Conservation (phyloP, 2,113 vertebrate genomes). For the Crypturellus undulatus region DNA sequence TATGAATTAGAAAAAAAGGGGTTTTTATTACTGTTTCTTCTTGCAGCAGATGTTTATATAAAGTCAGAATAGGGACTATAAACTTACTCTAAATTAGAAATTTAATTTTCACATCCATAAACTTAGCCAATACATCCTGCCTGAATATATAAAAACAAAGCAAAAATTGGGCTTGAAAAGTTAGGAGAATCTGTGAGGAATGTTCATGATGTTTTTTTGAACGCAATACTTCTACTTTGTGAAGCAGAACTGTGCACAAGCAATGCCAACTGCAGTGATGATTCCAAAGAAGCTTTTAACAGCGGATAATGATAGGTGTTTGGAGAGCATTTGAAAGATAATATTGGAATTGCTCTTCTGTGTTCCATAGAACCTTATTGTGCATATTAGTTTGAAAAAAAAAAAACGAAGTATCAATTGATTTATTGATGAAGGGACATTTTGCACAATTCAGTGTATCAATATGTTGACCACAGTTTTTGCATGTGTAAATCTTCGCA, state of each 20-base stretch:
- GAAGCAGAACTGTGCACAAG: neutral
- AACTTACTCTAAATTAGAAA: neutral
- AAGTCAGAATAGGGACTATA: neutral
- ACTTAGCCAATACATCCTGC: neutral
- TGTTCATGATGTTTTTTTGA: neutral
- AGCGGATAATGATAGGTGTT: neutral
- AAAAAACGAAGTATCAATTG: neutral
- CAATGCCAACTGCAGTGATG: neutral
- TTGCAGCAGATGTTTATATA: neutral
- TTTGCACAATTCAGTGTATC: neutral
- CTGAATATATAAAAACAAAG: neutral
- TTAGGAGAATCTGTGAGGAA: fast-evolving
- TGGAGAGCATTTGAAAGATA: neutral
- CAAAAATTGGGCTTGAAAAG: neutral
- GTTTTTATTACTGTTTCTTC: neutral
- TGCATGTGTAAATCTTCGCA: neutral
- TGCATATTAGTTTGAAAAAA: neutral
- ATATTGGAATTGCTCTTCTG: neutral
- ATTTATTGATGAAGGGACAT: neutral
- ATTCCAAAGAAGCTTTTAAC: neutral
- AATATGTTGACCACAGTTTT: neutral
- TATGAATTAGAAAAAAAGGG: neutral
- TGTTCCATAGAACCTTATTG: neutral
- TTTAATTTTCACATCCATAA: neutral
- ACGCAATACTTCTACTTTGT: neutral